Evolutionary conservation across 2,113 vertebrate genomes (phyloP).

Genomic region (Coreoperca whiteheadi): DNA sequence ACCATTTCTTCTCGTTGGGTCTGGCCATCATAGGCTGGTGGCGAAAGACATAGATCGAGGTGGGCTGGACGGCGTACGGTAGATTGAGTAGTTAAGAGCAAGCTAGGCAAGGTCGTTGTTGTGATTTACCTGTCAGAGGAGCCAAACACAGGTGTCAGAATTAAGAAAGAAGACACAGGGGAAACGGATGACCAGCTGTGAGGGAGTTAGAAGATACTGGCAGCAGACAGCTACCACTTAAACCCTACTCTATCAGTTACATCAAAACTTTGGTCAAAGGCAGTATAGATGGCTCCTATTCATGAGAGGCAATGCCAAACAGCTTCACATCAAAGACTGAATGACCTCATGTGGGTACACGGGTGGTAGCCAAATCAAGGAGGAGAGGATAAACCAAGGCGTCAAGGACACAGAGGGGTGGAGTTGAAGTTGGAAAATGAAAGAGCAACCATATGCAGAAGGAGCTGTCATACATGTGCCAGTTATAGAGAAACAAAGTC

Average conservation of each 20-base stretch:
- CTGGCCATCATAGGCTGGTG: constrained; percentile 57
- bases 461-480: background rate
- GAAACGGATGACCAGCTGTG: constrained; percentile 51
- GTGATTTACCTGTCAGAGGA: constrained; percentile 56
- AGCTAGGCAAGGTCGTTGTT: constrained; percentile 37
- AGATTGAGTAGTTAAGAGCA: constrained; percentile 33
- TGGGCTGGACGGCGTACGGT: constrained; percentile 34
- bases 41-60: constrained; percentile 56
- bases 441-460: background rate
- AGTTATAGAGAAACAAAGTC: too few relatives aligned
- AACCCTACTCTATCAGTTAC: constrained; percentile 41
- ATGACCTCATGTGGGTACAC: constrained; percentile 56
- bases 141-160: constrained; percentile 56
- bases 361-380: constrained; percentile 54
- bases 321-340: constrained; percentile 65
- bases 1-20: constrained; percentile 58
- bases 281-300: constrained; percentile 24
- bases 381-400: constrained; percentile 31
- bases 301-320: constrained; percentile 46
- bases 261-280: constrained; percentile 62
- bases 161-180: constrained; percentile 47
- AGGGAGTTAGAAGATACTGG: constrained; percentile 36
- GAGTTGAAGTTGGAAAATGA: constrained; percentile 29
- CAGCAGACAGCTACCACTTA: constrained; percentile 32
- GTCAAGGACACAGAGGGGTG: constrained; percentile 53